These are phyloP conservation scores for Euphydryas editha DNA, from an alignment of 2,888 invertebrate species.

Conservation along the genomic window DNA sequence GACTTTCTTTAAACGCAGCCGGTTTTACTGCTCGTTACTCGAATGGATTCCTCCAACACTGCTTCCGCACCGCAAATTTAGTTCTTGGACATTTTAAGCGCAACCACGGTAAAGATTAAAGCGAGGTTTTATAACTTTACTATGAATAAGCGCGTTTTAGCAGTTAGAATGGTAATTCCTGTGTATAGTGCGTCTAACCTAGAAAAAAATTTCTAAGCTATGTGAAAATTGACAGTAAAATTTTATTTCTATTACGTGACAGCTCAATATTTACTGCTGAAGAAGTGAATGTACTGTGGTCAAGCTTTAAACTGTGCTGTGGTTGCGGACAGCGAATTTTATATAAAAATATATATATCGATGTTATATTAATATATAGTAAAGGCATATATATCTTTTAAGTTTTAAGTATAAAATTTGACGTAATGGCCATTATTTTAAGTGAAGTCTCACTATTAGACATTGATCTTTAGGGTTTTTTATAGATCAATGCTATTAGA, in stretches of 20 bases:
- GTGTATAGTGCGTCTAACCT: slow-evolving; percentile 19
- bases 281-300: slow-evolving; percentile 35
- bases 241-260: slow-evolving; percentile 39
- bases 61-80: slow-evolving; percentile 41
- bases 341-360: slow-evolving; percentile 25
- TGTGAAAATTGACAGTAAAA: slow-evolving; percentile 22
- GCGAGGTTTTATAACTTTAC: slow-evolving; percentile 36
- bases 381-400: slow-evolving; percentile 4
- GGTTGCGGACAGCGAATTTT: slow-evolving; percentile 22
- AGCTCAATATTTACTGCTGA: slow-evolving; percentile 29
- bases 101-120: slow-evolving; percentile 38
- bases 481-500: too few relatives aligned
- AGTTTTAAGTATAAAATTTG: not conserved
- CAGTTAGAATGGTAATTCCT: slow-evolving; percentile 33
- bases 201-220: slow-evolving; percentile 22
- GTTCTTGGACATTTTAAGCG: slow-evolving; percentile 33
- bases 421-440: not conserved
- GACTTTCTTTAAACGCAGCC: slow-evolving; percentile 25
- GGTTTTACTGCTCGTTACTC: slow-evolving; percentile 30
- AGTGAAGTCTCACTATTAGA: too few relatives aligned
- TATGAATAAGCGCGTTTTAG: slow-evolving; percentile 33
- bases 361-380: not conserved
- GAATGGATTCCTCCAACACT: slow-evolving; percentile 45
- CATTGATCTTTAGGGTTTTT: too few relatives aligned
- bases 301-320: slow-evolving; percentile 30